These are phyloP conservation scores for Dipodomys merriami DNA, from an alignment of 2,113 vertebrate species.

Conservation along the genomic window DNA sequence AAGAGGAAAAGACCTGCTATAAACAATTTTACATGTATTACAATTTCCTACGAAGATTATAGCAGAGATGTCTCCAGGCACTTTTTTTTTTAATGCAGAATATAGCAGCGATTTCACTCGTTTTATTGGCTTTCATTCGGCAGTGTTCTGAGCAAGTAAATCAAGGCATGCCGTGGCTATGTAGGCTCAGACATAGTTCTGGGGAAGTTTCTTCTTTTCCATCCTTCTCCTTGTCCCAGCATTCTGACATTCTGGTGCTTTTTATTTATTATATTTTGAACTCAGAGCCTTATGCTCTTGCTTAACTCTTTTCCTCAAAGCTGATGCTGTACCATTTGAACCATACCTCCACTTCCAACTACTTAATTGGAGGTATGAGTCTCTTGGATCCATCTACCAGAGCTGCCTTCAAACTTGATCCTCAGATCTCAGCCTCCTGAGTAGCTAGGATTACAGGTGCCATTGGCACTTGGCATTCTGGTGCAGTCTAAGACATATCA, in stretches of 20 bases:
- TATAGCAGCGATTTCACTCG: neutral
- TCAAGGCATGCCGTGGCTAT: too few species aligned
- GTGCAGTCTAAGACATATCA: neutral
- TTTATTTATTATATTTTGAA: too few species aligned
- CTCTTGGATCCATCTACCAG: too few species aligned
- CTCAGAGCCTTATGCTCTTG: too few species aligned
- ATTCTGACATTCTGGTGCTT: neutral
- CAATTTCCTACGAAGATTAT: slow-evolving; percentile 12
- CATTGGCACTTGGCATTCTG: too few species aligned
- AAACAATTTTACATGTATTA: slow-evolving; percentile 25
- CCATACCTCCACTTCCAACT: too few species aligned
- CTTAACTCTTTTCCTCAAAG: too few species aligned
- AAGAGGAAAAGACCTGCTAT: slow-evolving; percentile 12
- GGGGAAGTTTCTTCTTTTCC: neutral
- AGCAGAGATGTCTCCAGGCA: slow-evolving; percentile 37
- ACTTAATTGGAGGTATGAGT: too few species aligned
- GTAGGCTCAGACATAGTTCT: neutral
- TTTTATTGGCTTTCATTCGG: neutral
- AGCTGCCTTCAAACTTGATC: too few species aligned
- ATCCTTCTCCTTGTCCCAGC: neutral
- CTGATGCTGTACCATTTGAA: too few species aligned
- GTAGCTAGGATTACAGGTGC: too few species aligned
- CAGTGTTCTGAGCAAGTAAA: neutral
- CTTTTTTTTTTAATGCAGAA: slow-evolving; percentile 7
- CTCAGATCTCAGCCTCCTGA: too few species aligned